phyloP scores from a whole-genome alignment of 2,797 vertebrate species.

The Sardinella longiceps region DNA sequence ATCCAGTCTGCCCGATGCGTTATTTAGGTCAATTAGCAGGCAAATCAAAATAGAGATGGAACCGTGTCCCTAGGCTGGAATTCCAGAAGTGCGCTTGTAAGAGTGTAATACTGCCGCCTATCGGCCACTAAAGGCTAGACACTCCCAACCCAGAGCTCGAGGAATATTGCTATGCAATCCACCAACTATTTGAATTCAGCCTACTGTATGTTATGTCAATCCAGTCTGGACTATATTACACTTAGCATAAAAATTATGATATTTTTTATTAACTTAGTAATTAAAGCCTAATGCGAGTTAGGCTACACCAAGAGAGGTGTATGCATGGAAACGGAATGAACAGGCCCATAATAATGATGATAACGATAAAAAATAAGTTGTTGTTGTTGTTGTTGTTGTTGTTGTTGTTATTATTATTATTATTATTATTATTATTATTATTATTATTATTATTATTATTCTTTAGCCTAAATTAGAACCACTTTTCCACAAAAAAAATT shows the following conservation, averaged over 20 bases:
- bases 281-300: not conserved
- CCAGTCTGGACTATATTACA: not conserved
- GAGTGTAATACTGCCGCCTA: conserved; percentile 67
- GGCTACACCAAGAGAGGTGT: not conserved
- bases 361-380: too few species aligned
- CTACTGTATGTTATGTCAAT: not conserved
- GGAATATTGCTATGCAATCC: not conserved
- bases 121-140: conserved; percentile 64
- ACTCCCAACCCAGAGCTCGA: not conserved
- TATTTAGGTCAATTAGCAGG: conserved; percentile 86
- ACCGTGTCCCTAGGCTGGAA: conserved; percentile 62
- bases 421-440: not conserved
- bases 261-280: too few species aligned
- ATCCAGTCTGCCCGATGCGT: conserved; percentile 65
- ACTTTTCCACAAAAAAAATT: too few species aligned
- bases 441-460: not conserved
- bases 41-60: conserved; percentile 69
- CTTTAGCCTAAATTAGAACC: too few species aligned
- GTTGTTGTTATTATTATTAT: not conserved
- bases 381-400: not conserved
- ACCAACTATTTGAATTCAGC: too few species aligned
- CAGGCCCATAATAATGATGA: too few species aligned
- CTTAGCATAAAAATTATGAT: too few species aligned
- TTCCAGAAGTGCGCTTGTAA: conserved; percentile 45
- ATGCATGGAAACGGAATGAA: too few species aligned